Evolutionary conservation across 2,797 vertebrate genomes (phyloP).

Genomic region (Enteromius thamalakanensis): DNA sequence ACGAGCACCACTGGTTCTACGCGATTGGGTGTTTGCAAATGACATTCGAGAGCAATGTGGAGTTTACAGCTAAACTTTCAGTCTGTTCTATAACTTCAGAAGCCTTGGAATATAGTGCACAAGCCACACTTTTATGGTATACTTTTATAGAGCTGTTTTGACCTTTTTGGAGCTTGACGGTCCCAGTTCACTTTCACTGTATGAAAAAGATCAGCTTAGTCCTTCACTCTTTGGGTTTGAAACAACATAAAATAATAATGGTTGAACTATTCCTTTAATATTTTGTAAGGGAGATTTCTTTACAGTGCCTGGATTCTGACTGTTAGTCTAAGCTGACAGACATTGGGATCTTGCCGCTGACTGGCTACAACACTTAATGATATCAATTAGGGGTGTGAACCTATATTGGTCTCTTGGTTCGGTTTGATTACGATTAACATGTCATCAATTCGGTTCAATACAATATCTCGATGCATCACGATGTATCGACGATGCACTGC

Average conservation of each 20-base stretch:
- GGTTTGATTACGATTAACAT: no score
- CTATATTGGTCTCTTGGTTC: no score
- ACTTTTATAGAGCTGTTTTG: constrained; percentile 1
- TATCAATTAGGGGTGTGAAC: not conserved
- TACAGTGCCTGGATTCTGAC: not conserved
- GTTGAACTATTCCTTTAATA: not conserved
- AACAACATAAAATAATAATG: not conserved
- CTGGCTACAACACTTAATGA: not conserved
- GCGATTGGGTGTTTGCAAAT: not conserved
- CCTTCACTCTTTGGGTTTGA: not conserved
- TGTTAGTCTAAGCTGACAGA: not conserved
- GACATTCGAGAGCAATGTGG: not conserved
- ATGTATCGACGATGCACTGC: no score
- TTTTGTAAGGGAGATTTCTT: not conserved
- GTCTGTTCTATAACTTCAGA: not conserved
- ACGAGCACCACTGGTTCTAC: not conserved
- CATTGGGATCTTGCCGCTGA: not conserved
- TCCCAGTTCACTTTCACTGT: constrained; percentile 14
- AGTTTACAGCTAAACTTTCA: constrained; percentile 1
- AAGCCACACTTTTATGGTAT: constrained; percentile 11
- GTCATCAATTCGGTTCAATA: no score
- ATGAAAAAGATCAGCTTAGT: constrained; percentile 11
- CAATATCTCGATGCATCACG: no score
- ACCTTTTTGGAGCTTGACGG: constrained; percentile 4
- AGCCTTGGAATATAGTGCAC: not conserved